Percentiles rank a stretch among this genome's conserved stretches.
phyloP scores from a whole-genome alignment of 2,113 vertebrate genomes.

The human region DNA sequence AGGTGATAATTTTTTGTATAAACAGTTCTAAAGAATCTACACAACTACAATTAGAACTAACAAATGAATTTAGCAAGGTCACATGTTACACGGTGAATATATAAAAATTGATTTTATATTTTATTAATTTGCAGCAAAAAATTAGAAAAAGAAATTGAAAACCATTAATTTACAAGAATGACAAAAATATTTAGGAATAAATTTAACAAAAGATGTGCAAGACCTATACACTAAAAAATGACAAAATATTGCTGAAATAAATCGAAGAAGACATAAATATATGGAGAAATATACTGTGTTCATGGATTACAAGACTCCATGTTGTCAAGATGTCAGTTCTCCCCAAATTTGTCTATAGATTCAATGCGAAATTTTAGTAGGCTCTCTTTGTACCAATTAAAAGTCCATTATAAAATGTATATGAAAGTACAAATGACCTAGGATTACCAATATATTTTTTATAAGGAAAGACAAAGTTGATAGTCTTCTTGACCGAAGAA shows the following conservation, averaged over 20 bases:
- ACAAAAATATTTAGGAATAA: neutral
- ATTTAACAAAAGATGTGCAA: neutral
- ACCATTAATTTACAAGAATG: neutral
- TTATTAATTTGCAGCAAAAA: neutral
- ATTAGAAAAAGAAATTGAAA: neutral
- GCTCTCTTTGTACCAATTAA: neutral
- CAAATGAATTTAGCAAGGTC: conserved; percentile 17
- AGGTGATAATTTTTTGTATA: neutral
- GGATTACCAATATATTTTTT: neutral
- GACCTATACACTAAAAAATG: neutral
- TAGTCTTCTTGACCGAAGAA: neutral
- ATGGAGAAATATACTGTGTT: neutral
- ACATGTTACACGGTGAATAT: neutral
- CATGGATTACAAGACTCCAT: neutral
- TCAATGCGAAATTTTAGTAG: neutral
- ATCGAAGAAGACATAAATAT: neutral
- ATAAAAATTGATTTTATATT: neutral
- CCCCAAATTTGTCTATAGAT: neutral
- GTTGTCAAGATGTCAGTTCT: neutral
- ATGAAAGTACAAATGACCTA: neutral
- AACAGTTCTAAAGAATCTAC: conserved; percentile 16
- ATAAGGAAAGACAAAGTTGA: neutral
- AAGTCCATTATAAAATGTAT: neutral
- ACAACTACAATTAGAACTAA: neutral
- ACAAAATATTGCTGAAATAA: neutral